phyloP scores from a whole-genome alignment of 53 echinoderm and acorn worm genomes.

The Actinopyga echinites region DNA sequence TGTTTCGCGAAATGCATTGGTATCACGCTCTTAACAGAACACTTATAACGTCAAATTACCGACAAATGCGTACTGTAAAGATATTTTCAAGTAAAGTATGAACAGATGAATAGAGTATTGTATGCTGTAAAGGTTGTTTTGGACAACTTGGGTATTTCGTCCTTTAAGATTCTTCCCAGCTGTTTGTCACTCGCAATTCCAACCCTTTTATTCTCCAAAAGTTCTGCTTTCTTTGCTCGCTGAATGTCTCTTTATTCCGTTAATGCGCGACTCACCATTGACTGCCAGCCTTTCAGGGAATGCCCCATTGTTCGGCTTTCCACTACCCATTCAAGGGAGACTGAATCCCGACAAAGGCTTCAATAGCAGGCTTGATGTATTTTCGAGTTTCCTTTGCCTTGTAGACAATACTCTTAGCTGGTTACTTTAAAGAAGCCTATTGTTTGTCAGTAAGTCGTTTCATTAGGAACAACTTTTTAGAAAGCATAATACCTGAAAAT shows the following conservation, averaged over 20 bases:
- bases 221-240: not conserved
- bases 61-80: no score
- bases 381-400: conserved; percentile 25
- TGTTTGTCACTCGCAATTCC: conserved; percentile 5
- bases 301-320: not conserved
- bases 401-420: not conserved
- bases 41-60: no score
- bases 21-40: no score
- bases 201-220: not conserved
- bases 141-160: not conserved
- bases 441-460: conserved; percentile 23
- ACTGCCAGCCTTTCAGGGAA: conserved; percentile 16
- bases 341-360: not conserved
- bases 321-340: not conserved
- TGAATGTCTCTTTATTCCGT: conserved; percentile 27
- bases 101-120: no score
- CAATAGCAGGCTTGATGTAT: conserved; percentile 17
- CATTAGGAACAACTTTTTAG: not conserved
- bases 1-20: no score
- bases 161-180: conserved; percentile 1
- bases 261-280: conserved; percentile 16
- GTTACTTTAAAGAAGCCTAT: not conserved
- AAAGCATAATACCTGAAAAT: not conserved
- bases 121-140: conserved; percentile 4
- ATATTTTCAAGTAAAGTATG: no score